Conservation (phyloP, 37 sponge, comb jelly and placozoan species). For the Eunapius fragilis region DNA sequence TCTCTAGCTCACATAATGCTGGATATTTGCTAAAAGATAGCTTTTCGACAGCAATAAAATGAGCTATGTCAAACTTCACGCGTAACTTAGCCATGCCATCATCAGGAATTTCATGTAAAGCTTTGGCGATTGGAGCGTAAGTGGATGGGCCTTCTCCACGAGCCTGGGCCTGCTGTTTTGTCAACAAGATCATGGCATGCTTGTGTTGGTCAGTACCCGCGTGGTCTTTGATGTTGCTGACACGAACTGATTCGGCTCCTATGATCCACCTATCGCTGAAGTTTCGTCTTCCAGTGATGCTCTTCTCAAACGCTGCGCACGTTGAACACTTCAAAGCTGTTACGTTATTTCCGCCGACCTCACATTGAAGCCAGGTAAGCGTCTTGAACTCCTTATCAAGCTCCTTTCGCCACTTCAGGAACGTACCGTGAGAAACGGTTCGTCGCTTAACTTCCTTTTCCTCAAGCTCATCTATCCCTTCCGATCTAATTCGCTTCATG, state of each 20-base stretch:
- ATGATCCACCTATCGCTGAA: slow-evolving; percentile 7
- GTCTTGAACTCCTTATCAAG: slow-evolving; percentile 4
- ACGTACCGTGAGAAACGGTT: background rate
- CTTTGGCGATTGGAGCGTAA: slow-evolving; percentile 28
- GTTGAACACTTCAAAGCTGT: background rate
- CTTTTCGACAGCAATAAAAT: slow-evolving; percentile 37
- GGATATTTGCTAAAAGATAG: too few relatives aligned
- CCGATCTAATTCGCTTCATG: too few relatives aligned
- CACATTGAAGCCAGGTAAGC: slow-evolving; percentile 2
- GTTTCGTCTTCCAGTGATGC: background rate
- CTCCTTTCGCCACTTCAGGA: background rate
- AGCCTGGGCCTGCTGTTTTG: slow-evolving; percentile 24
- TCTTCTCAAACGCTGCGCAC: too few relatives aligned
- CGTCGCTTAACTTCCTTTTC: background rate
- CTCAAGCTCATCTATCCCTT: background rate
- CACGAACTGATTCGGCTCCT: slow-evolving; percentile 1
- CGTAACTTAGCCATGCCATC: slow-evolving; percentile 18
- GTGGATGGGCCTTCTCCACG: background rate
- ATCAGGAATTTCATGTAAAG: slow-evolving; percentile 20
- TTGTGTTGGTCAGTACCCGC: slow-evolving; percentile 4
- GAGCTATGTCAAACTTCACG: slow-evolving; percentile 26
- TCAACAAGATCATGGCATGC: slow-evolving; percentile 21
- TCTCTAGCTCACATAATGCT: too few relatives aligned
- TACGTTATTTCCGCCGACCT: background rate
- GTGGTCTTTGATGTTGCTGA: background rate